Evolutionary conservation across 2,113 vertebrate genomes (phyloP), one percentile per base, ranked within the genome.

Genomic region (Choloepus hoffmanni): DNA sequence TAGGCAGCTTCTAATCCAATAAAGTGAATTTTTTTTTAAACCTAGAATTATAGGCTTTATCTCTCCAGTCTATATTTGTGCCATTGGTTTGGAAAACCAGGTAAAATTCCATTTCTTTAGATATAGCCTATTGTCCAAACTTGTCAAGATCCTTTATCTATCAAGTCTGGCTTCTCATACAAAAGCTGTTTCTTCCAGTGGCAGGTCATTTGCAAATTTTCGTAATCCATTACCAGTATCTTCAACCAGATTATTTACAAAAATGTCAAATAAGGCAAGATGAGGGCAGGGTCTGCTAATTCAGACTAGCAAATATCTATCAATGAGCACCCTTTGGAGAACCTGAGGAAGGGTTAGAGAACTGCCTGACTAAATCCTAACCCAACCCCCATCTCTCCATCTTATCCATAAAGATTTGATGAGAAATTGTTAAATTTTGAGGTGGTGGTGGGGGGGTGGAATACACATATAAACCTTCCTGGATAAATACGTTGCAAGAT

Each of bases 151-250:
- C 50, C 23, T 36, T 33, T 13, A 65, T 85, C 33, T 28, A 72
- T 60, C 65, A 63, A 36, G 21, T 76, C 43, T 77, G 36, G 81
- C 50, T 72, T 85, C 50, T 94, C 15, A 23, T 33, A 43, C 15
- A 67, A 53, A 53, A 96, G 36, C 28, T 72, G 4, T n/a, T 77
- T 89, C 63, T 48, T 70, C 21, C 40, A 9, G 77, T 43, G 67
- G 67, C 82, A 96, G 72, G n/a, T 73, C 30, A 79, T 86, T 86
- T 96, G 62, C 55, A 92, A 78, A 40, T 74, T 74, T 95, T 85
- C 89, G 50, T 90, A 90, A 92, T 48, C 74, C 60, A 53, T 55
- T 83, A 63, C 68, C 43, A 53, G 14, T 40, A 60, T 78, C 83
- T 85, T 88, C 48, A 68, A 74, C 40, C n/a, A 85, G 94, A 48